phyloP scores from a whole-genome alignment of 2,113 vertebrate species.

The Lanius collurio region DNA sequence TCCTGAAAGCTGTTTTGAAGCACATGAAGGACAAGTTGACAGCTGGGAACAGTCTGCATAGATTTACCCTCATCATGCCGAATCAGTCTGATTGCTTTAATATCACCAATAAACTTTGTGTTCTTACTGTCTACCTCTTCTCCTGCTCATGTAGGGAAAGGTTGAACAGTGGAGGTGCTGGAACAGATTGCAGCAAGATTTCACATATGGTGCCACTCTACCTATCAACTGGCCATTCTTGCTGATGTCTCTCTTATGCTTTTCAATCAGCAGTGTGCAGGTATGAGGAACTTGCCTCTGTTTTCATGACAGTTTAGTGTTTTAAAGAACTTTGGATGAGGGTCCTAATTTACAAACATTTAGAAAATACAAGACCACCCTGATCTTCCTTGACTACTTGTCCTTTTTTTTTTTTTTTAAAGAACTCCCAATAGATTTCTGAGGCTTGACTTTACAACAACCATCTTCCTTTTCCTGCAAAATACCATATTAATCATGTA shows the following conservation, averaged over 20 bases:
- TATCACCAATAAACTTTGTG: neutral
- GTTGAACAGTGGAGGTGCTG: neutral
- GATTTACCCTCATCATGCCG: neutral
- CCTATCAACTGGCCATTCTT: neutral
- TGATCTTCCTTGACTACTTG: neutral
- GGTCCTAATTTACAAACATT: neutral
- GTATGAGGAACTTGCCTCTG: neutral
- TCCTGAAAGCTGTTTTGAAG: neutral
- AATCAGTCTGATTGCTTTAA: neutral
- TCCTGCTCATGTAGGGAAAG: neutral
- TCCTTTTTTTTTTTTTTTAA: neutral
- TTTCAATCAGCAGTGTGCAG: neutral
- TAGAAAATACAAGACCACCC: neutral
- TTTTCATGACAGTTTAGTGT: neutral
- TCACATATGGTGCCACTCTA: neutral
- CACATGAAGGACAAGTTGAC: neutral
- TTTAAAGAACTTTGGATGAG: neutral
- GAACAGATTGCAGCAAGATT: neutral
- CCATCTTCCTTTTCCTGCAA: neutral
- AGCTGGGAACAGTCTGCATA: neutral
- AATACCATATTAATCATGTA: neutral
- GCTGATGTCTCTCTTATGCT: neutral
- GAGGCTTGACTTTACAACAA: neutral
- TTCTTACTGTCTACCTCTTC: neutral
- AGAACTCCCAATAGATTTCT: neutral